Percentiles rank a stretch among this genome's conserved stretches.
phyloP scores from a whole-genome alignment of 1,140 invertebrate species.

The Solen grandis region DNA sequence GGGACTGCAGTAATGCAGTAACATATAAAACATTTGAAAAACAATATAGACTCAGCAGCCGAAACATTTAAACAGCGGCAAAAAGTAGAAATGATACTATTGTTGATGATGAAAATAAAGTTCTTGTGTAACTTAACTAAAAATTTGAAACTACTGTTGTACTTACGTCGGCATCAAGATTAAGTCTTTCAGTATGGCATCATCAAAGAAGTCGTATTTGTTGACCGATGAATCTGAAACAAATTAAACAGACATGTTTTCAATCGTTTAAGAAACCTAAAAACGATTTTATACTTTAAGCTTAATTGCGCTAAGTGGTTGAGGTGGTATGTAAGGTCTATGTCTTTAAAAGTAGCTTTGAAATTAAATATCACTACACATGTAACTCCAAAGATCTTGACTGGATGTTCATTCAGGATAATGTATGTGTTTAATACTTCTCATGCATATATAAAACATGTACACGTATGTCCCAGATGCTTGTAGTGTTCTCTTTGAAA shows the following conservation, averaged over 20 bases:
- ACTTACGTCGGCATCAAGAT: constrained; percentile 31
- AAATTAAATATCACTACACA: background rate
- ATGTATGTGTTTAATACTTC: too few relatives aligned
- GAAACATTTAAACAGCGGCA: background rate
- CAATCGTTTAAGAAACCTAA: background rate
- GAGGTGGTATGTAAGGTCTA: background rate
- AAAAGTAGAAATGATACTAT: too few relatives aligned
- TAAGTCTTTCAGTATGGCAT: constrained; percentile 23
- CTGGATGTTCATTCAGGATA: background rate
- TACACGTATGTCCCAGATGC: too few relatives aligned
- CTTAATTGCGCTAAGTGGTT: too few relatives aligned
- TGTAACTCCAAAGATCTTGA: background rate
- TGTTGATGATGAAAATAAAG: background rate
- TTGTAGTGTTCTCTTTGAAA: too few relatives aligned
- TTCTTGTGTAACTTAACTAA: background rate
- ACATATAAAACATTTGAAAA: background rate
- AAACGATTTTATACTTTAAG: too few relatives aligned
- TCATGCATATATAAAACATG: too few relatives aligned
- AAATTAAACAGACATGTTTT: background rate
- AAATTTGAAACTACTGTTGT: background rate
- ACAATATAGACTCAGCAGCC: background rate
- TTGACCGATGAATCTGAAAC: constrained; percentile 44
- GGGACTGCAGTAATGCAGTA: background rate
- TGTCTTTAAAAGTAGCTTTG: background rate
- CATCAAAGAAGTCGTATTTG: constrained; percentile 45